These are phyloP conservation scores for Asbolus verrucosus DNA, from an alignment of 1,140 invertebrate genomes.

Conservation along the genomic window DNA sequence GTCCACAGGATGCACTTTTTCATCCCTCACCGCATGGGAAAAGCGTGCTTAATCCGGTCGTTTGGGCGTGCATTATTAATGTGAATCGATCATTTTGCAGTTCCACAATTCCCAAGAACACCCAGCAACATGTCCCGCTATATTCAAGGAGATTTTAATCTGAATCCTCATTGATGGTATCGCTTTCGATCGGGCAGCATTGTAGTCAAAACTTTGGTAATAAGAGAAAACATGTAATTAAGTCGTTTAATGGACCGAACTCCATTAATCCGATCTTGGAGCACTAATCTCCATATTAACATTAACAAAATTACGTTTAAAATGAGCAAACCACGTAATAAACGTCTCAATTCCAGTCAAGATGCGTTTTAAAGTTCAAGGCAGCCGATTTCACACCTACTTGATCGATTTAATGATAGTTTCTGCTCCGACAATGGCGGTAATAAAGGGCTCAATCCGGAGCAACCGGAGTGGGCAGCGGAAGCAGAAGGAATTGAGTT, in stretches of 20 bases:
- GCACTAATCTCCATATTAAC: slow-evolving; percentile 8
- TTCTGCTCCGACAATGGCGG: slow-evolving; percentile 18
- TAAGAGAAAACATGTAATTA: slow-evolving; percentile 16
- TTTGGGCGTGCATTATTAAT: slow-evolving; percentile 20
- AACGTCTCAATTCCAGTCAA: background rate
- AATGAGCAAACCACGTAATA: background rate
- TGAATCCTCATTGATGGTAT: slow-evolving; percentile 1
- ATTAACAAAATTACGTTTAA: slow-evolving; percentile 21
- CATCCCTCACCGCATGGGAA: slow-evolving; percentile 17
- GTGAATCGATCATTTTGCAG: slow-evolving; percentile 5
- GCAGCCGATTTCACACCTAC: slow-evolving; percentile 28
- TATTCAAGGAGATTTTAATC: background rate
- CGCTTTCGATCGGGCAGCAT: background rate
- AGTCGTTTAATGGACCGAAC: slow-evolving; percentile 4
- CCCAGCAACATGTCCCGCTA: slow-evolving; percentile 4
- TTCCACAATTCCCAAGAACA: slow-evolving; percentile 25
- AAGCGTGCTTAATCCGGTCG: slow-evolving; percentile 5
- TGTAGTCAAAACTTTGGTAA: background rate
- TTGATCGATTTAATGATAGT: slow-evolving; percentile 37
- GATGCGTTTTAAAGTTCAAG: slow-evolving; percentile 29
- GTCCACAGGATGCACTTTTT: no score
- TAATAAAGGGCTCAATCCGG: slow-evolving; percentile 22
- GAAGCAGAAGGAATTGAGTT: slow-evolving; percentile 17
- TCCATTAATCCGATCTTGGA: slow-evolving; percentile 3
- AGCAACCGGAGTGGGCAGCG: slow-evolving; percentile 12